Conservation (phyloP, 2,113 vertebrate genomes). For the Ia io region DNA sequence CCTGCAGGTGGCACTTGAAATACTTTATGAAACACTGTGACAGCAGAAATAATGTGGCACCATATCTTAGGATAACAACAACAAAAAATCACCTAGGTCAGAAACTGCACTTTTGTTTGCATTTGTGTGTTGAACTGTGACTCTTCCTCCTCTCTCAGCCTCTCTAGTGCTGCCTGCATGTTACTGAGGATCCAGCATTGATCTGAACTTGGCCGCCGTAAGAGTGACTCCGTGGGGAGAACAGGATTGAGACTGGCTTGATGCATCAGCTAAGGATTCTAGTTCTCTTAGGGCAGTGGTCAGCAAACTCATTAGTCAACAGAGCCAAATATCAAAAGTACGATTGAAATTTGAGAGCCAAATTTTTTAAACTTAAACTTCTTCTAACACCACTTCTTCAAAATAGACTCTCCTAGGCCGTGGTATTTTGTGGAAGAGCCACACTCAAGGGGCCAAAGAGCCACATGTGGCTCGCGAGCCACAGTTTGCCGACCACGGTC, state of each 20-base stretch:
- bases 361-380: too few relatives aligned
- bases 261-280: neutral
- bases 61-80: neutral
- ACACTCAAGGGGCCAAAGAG: too few relatives aligned
- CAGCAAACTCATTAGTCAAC: too few relatives aligned
- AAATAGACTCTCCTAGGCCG: too few relatives aligned
- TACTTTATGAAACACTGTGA: neutral
- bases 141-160: neutral
- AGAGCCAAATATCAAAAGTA: too few relatives aligned
- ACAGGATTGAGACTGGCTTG: neutral
- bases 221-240: neutral
- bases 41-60: neutral
- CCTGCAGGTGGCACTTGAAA: neutral
- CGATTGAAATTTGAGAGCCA: too few relatives aligned
- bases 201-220: neutral
- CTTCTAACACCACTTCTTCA: too few relatives aligned
- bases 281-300: neutral
- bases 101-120: conserved; percentile 8
- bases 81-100: neutral
- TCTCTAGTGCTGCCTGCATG: neutral
- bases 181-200: neutral
- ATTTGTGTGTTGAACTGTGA: neutral
- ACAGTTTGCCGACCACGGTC: too few relatives aligned
- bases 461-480: too few relatives aligned
- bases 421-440: too few relatives aligned